Percentiles rank a stretch among this genome's conserved stretches.
phyloP scores from a whole-genome alignment of 2,888 invertebrate genomes.

The Callimorpha dominula region DNA sequence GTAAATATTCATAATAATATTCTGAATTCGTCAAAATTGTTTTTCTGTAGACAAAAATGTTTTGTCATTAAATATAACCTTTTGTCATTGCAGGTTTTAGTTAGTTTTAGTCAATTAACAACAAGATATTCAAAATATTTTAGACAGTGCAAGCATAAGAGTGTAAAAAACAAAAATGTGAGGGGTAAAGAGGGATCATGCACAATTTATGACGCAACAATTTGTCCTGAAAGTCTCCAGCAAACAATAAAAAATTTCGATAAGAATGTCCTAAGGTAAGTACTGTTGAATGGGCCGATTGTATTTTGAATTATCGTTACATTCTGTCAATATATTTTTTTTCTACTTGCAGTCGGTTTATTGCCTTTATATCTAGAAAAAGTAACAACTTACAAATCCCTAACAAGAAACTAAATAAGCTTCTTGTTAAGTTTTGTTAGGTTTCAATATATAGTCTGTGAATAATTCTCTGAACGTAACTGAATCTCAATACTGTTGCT shows the following conservation, averaged over 20 bases:
- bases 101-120: constrained; percentile 83
- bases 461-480: neutral
- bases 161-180: constrained; percentile 71
- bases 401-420: neutral
- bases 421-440: neutral
- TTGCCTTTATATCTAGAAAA: neutral
- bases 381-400: neutral
- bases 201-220: constrained; percentile 65
- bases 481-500: neutral
- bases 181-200: constrained; percentile 67
- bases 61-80: constrained; percentile 77
- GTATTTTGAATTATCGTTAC: constrained; percentile 8
- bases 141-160: constrained; percentile 76
- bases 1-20: constrained; percentile 54
- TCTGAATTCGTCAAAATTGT: constrained; percentile 1
- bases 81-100: constrained; percentile 82
- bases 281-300: constrained; percentile 19
- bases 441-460: neutral
- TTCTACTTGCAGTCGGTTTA: neutral
- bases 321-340: constrained; percentile 2
- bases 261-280: constrained; percentile 72
- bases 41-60: constrained; percentile 44
- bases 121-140: constrained; percentile 79
- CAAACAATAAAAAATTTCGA: constrained; percentile 78
- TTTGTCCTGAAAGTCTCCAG: constrained; percentile 77